A percentile compares a stretch with the other conserved stretches of the same genome.
These are phyloP conservation scores for Rhizomys pruinosus DNA, from an alignment of 2,113 vertebrate species.

Conservation along the genomic window DNA sequence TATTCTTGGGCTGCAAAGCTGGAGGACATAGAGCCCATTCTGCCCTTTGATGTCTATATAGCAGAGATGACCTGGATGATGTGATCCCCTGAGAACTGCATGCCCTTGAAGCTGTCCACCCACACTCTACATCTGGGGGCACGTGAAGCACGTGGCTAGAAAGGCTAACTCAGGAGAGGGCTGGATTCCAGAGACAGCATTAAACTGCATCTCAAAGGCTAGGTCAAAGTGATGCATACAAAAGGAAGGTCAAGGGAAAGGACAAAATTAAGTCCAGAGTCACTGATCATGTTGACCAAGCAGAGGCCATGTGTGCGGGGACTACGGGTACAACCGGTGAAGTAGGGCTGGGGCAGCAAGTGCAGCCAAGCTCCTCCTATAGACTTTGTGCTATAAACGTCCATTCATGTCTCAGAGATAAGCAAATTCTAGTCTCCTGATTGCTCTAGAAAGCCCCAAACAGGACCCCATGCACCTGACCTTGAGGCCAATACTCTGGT, in stretches of 20 bases:
- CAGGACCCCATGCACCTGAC: conserved; percentile 79
- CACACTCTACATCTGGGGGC: background rate
- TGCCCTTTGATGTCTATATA: background rate
- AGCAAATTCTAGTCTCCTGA: background rate
- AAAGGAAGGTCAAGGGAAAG: background rate
- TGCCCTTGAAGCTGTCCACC: background rate
- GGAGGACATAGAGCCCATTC: background rate
- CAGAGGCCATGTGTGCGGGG: background rate
- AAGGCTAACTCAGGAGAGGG: background rate
- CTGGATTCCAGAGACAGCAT: background rate
- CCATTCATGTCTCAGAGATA: background rate
- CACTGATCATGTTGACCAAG: background rate
- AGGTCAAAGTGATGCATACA: background rate
- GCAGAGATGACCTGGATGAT: background rate
- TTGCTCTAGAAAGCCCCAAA: background rate
- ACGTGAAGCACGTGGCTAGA: background rate
- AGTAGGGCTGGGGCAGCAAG: too few relatives aligned
- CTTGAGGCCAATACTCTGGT: conserved; percentile 98
- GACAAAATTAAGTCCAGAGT: background rate
- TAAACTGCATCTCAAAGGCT: background rate
- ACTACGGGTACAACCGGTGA: background rate
- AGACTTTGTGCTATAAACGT: background rate
- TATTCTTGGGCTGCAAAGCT: background rate
- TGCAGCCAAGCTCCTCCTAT: background rate
- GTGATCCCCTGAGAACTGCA: background rate